Conservation (phyloP, 2,888 invertebrate species). For the Carabus problematicus region DNA sequence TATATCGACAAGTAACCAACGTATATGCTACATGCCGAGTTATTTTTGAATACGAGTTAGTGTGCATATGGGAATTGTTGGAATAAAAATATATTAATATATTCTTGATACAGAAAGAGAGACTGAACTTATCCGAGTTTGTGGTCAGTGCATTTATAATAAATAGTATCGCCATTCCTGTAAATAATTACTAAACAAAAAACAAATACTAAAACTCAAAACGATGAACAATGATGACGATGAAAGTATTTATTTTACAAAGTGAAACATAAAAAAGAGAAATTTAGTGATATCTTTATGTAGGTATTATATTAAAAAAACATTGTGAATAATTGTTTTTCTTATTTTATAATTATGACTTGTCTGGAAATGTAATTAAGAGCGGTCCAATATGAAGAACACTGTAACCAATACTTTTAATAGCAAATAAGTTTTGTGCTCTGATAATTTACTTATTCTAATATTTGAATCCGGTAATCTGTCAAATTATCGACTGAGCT, state of each 20-base stretch:
- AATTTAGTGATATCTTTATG: slow-evolving; percentile 39
- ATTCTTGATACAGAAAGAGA: slow-evolving; percentile 40
- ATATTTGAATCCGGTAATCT: too few relatives aligned
- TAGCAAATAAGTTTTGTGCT: too few relatives aligned
- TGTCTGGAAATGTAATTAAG: background rate
- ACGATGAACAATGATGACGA: slow-evolving; percentile 2
- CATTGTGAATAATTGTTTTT: slow-evolving; percentile 28
- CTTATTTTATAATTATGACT: background rate
- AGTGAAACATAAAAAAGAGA: slow-evolving; percentile 28
- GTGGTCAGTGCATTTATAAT: slow-evolving; percentile 23
- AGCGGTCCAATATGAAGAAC: too few relatives aligned
- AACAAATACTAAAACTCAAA: background rate
- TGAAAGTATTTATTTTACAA: slow-evolving; percentile 38
- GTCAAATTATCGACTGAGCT: too few relatives aligned
- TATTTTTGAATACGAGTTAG: background rate
- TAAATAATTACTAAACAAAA: slow-evolving; percentile 21
- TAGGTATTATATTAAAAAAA: slow-evolving; percentile 25
- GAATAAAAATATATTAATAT: slow-evolving; percentile 24
- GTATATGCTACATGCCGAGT: background rate
- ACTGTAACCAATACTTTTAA: too few relatives aligned
- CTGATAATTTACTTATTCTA: too few relatives aligned
- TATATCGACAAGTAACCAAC: too few relatives aligned
- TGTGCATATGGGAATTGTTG: slow-evolving; percentile 19
- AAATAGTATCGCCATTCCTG: slow-evolving; percentile 31
- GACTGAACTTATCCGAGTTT: slow-evolving; percentile 15